These are phyloP conservation scores for Physeter macrocephalus DNA, from an alignment of 2,113 vertebrate species.

Conservation along the genomic window DNA sequence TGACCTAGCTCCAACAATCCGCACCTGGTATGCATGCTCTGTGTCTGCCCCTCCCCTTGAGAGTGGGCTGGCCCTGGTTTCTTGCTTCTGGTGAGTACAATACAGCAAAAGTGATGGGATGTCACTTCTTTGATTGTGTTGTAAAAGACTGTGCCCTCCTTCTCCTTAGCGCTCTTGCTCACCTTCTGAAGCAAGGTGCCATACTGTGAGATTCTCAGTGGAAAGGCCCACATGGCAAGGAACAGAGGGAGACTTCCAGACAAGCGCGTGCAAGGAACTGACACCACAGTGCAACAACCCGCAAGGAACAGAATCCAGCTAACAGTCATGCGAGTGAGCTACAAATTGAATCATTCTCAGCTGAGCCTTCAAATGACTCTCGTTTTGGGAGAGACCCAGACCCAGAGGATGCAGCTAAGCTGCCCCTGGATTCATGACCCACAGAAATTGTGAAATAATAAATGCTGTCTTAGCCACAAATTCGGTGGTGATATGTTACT, in stretches of 20 bases:
- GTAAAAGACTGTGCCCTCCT: neutral
- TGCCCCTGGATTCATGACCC: neutral
- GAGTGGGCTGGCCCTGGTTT: neutral
- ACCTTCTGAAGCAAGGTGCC: neutral
- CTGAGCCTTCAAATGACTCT: neutral
- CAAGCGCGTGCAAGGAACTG: neutral
- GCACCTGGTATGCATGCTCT: neutral
- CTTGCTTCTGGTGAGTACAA: neutral
- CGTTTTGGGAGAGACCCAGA: neutral
- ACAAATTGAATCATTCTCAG: neutral
- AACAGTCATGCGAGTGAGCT: rapidly evolving
- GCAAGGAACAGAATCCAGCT: neutral
- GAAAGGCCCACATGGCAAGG: neutral
- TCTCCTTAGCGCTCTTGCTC: neutral
- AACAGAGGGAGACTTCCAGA: neutral
- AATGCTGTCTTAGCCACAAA: neutral
- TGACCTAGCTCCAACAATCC: neutral
- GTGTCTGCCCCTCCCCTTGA: neutral
- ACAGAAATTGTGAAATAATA: neutral
- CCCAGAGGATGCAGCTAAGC: neutral
- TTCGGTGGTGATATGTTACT: neutral
- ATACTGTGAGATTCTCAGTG: neutral
- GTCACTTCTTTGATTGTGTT: neutral
- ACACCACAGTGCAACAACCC: neutral
- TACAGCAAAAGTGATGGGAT: neutral